Evolutionary conservation across 1,140 invertebrate species (phyloP).

Genomic region (Eupeodes corollae): DNA sequence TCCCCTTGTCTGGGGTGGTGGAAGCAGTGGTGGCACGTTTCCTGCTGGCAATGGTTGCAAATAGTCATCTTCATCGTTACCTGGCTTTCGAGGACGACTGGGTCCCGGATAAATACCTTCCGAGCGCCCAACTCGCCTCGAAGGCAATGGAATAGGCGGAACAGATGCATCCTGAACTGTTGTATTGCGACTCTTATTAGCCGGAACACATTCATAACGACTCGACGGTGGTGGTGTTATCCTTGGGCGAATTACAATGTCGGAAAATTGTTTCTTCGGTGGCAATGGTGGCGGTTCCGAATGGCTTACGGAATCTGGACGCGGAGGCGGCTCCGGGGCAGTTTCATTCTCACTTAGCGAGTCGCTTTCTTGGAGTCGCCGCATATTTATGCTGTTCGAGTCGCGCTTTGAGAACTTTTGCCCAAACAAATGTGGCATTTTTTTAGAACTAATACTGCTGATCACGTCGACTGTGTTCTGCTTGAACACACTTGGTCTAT

Average conservation of each 20-base stretch:
- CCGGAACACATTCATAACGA: slow-evolving; percentile 21
- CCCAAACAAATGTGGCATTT: slow-evolving; percentile 35
- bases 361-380: slow-evolving; percentile 34
- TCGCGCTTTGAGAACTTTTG: slow-evolving; percentile 30
- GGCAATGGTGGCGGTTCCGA: slow-evolving; percentile 68
- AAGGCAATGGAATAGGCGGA: slow-evolving; percentile 51
- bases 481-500: slow-evolving; percentile 9
- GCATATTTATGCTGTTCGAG: slow-evolving; percentile 35
- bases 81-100: slow-evolving; percentile 38
- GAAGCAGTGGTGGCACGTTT: slow-evolving; percentile 22
- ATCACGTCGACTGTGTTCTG: slow-evolving; percentile 27
- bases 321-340: slow-evolving; percentile 58
- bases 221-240: slow-evolving; percentile 9
- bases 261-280: slow-evolving; percentile 59
- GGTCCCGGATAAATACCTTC: slow-evolving; percentile 40
- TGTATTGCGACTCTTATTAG: background rate
- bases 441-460: slow-evolving; percentile 33
- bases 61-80: slow-evolving; percentile 50
- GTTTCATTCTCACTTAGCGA: slow-evolving; percentile 38
- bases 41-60: slow-evolving; percentile 43
- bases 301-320: slow-evolving; percentile 43
- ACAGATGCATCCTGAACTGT: slow-evolving; percentile 25
- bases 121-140: slow-evolving; percentile 44
- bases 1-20: slow-evolving; percentile 23
- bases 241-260: slow-evolving; percentile 39